A percentile compares a stretch with the other conserved stretches of the same genome.
Evolutionary conservation across 2,888 invertebrate species (phyloP).

Genomic region (Incurvaria masculella): DNA sequence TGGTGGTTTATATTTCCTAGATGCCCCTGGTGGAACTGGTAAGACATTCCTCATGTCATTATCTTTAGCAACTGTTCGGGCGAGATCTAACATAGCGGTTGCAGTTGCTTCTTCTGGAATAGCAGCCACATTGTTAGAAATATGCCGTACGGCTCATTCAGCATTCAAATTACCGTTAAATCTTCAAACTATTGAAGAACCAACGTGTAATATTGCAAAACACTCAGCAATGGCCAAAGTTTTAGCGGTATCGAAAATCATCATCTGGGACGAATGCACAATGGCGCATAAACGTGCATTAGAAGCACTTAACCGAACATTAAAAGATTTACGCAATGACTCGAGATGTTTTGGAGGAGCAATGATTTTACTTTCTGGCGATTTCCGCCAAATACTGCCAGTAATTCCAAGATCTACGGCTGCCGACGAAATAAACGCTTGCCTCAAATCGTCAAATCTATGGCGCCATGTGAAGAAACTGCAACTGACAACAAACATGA

Average conservation of each 20-base stretch:
- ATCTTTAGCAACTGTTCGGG: slow-evolving; percentile 15
- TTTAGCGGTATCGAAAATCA: neutral
- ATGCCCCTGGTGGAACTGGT: slow-evolving; percentile 6
- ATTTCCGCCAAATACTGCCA: slow-evolving; percentile 18
- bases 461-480: slow-evolving; percentile 13
- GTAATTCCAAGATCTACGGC: slow-evolving; percentile 16
- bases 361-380: slow-evolving; percentile 15
- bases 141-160: slow-evolving; percentile 4
- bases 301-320: slow-evolving; percentile 5
- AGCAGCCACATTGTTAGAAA: slow-evolving; percentile 2
- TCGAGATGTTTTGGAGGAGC: slow-evolving; percentile 4
- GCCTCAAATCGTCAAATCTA: slow-evolving; percentile 17
- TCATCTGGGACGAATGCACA: slow-evolving; percentile 6
- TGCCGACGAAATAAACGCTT: slow-evolving; percentile 17
- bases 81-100: slow-evolving; percentile 14
- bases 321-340: slow-evolving; percentile 4
- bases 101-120: slow-evolving; percentile 15
- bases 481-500: slow-evolving; percentile 5
- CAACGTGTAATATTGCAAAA: too few relatives aligned
- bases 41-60: slow-evolving; percentile 6
- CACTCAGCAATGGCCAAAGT: slow-evolving; percentile 2
- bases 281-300: slow-evolving; percentile 2
- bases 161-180: slow-evolving; percentile 3
- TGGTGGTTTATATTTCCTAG: slow-evolving; percentile 14
- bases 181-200: neutral